Percentiles rank a stretch among this genome's conserved stretches.
phyloP scores from a whole-genome alignment of 2,888 invertebrate species.

The Thelaira solivaga region DNA sequence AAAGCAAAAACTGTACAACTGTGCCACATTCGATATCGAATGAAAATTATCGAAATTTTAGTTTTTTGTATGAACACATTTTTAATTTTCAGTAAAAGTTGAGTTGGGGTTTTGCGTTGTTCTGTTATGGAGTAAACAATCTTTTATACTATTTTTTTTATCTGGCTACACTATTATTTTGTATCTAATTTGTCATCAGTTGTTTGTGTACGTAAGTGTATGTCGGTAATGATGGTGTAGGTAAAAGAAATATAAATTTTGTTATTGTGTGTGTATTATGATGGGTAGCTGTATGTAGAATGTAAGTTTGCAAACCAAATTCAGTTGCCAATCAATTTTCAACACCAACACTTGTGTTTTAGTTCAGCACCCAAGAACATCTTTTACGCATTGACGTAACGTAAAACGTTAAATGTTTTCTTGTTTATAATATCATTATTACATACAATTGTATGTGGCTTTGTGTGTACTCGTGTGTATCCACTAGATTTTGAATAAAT shows the following conservation, averaged over 20 bases:
- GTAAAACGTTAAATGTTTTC: conserved; percentile 8
- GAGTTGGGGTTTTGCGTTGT: too few relatives aligned
- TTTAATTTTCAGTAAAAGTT: too few relatives aligned
- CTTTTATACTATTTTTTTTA: too few relatives aligned
- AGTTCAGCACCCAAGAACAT: conserved; percentile 1
- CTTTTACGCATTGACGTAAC: conserved; percentile 29
- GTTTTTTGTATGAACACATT: too few relatives aligned
- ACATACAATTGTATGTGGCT: too few relatives aligned
- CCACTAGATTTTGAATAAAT: neutral
- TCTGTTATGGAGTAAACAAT: too few relatives aligned
- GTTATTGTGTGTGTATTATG: neutral
- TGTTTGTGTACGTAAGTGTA: too few relatives aligned
- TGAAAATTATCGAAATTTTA: too few relatives aligned
- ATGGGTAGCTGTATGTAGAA: conserved; percentile 3
- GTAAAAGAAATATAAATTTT: neutral
- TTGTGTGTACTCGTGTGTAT: neutral
- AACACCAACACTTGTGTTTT: conserved; percentile 52
- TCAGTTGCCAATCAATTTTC: conserved; percentile 59
- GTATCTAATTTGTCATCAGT: too few relatives aligned
- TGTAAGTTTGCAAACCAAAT: conserved; percentile 46
- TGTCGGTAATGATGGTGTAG: neutral
- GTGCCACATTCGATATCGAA: too few relatives aligned
- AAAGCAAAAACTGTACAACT: too few relatives aligned
- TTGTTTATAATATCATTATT: neutral
- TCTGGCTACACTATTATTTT: too few relatives aligned